These are phyloP conservation scores for Pantala flavescens DNA, from an alignment of 1,140 invertebrate species.

Conservation along the genomic window DNA sequence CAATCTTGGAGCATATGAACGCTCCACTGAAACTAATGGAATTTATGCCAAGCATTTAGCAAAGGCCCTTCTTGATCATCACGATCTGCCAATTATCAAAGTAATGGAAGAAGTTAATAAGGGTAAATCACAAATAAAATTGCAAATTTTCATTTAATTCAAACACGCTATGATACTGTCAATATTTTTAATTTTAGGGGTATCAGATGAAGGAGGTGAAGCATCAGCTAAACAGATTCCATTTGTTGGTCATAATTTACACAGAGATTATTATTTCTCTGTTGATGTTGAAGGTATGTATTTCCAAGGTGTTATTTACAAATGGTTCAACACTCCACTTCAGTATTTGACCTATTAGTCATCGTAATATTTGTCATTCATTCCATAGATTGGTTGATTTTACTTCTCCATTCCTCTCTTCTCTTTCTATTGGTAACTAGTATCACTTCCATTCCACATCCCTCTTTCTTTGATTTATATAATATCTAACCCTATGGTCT, in stretches of 20 bases:
- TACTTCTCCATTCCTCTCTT: no score
- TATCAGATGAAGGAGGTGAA: slow-evolving; percentile 8
- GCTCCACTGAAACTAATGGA: slow-evolving; percentile 21
- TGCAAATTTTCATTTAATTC: no score
- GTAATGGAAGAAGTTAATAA: slow-evolving; percentile 18
- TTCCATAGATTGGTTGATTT: no score
- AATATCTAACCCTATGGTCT: no score
- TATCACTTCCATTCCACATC: no score
- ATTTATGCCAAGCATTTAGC: slow-evolving; percentile 23
- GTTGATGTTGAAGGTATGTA: slow-evolving; percentile 4
- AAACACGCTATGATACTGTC: no score
- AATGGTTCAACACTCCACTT: no score
- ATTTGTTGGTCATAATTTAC: not conserved
- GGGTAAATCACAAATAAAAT: slow-evolving; percentile 15
- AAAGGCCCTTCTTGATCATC: slow-evolving; percentile 13
- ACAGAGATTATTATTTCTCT: slow-evolving; percentile 5
- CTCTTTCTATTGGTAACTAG: no score
- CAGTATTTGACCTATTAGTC: no score
- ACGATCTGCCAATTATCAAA: slow-evolving; percentile 17
- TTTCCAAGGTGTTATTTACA: no score
- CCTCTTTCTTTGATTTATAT: no score
- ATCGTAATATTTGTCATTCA: no score
- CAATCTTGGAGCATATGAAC: slow-evolving; percentile 20
- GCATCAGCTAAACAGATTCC: slow-evolving; percentile 7
- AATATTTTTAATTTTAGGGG: not conserved